Evolutionary conservation across 2,888 invertebrate species (phyloP).

Genomic region (Orchesellides sinensis): DNA sequence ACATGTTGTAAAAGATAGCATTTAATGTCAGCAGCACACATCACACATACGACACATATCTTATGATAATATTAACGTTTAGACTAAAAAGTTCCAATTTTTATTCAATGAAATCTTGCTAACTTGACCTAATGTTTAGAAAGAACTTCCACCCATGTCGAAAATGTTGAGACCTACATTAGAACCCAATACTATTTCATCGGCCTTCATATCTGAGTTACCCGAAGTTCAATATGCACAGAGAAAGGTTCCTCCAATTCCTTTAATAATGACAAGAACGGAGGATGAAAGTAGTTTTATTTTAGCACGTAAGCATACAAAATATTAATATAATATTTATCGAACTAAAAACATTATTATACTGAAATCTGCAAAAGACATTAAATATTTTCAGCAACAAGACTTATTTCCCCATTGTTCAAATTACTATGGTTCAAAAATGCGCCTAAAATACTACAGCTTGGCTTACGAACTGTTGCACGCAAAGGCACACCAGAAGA

Average conservation of each 20-base stretch:
- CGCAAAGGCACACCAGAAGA: background rate
- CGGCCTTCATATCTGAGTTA: slow-evolving; percentile 36
- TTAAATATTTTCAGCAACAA: no score
- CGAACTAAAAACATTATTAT: no score
- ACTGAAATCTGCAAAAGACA: no score
- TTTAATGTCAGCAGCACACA: no score
- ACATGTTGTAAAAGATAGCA: background rate
- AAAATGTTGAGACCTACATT: slow-evolving; percentile 14
- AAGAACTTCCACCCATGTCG: slow-evolving; percentile 12
- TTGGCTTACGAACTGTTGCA: background rate
- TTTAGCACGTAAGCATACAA: no score
- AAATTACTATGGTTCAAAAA: background rate
- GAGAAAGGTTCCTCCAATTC: slow-evolving; percentile 23
- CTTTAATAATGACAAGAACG: slow-evolving; percentile 20
- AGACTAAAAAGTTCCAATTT: background rate
- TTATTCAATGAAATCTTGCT: background rate
- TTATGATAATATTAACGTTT: no score
- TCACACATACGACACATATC: no score
- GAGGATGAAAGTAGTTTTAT: slow-evolving; percentile 29
- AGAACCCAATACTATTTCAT: slow-evolving; percentile 22
- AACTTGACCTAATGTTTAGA: background rate
- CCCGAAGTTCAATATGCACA: slow-evolving; percentile 29
- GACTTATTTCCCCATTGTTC: background rate
- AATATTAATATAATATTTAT: no score
- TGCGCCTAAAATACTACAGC: slow-evolving; percentile 10